Evolutionary conservation across 2,888 invertebrate genomes (phyloP), one percentile per base, ranked within the genome.

Genomic region (Drosophila vallismaia): DNA sequence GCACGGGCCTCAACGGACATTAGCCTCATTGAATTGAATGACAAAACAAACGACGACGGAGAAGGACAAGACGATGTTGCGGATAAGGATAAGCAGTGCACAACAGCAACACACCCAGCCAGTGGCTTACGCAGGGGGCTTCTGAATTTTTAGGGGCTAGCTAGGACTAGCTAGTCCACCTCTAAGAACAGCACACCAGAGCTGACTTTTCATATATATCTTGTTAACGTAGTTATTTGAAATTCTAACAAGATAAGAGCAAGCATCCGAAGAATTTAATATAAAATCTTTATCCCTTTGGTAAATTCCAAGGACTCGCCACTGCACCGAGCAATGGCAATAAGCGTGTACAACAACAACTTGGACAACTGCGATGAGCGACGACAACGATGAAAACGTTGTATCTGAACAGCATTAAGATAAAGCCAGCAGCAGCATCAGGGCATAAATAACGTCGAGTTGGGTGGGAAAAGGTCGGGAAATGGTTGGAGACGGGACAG

Each of bases 11-110:
- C 87, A 89, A 83, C 89, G 89, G 89, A 89, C 89, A 89, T 89
- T 89, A 89, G 90, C 89, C 89, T 89, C 89, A 90, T 89, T 89
- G 89, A 90, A 88, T 86, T 85, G 88, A 86, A 86, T 86, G 85
- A 88, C 85, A 88, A 85, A 85, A 85, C 85, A 88, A 85, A 88
- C 88, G 84, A 85, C 85, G 71, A 71, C 56, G 76, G 51, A 66
- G 56, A 75, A 77, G 56, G 59, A 69, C 70, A 80, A 77, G 59
- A 49, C 88, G 83, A 85, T 79, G 80, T 88, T 82, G 79, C 74
- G 82, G 88, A 83, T 88, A 88, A 86, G 86, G 86, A 83, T 83
- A 88, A 88, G 88, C 88, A 86, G 71, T 79, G 73, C 74, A 68
- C 26, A 67, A 28, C 28, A 28, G 28, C 28, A 28, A 28, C 28